Percentiles rank a stretch among this genome's conserved stretches.
phyloP scores from a whole-genome alignment of 2,113 vertebrate species.

The Pterocles gutturalis region DNA sequence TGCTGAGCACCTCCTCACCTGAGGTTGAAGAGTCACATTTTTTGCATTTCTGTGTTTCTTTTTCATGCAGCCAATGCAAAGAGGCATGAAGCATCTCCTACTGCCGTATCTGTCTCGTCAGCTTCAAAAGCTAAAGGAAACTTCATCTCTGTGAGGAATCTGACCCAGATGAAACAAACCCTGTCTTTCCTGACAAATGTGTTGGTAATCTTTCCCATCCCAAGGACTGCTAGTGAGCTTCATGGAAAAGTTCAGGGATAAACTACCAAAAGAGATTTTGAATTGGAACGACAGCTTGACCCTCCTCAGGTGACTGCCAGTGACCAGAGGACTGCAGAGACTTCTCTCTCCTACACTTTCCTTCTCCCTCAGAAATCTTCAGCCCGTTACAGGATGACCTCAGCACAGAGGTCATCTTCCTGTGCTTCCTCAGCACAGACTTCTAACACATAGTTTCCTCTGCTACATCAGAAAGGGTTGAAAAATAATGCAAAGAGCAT shows the following conservation, averaged over 20 bases:
- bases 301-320: not conserved
- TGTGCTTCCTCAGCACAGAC: not conserved
- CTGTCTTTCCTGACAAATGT: not conserved
- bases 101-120: not conserved
- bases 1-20: not conserved
- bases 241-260: not conserved
- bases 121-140: constrained; percentile 22
- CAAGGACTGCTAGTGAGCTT: not conserved
- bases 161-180: not conserved
- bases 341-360: not conserved
- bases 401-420: too few species aligned
- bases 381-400: not conserved
- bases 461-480: not conserved
- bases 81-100: not conserved
- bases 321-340: not conserved
- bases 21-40: not conserved
- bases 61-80: not conserved
- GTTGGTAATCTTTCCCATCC: not conserved
- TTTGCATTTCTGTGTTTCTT: not conserved
- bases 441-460: not conserved
- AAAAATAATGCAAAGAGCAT: not conserved
- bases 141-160: not conserved
- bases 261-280: not conserved
- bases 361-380: not conserved
- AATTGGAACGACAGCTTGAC: not conserved